These are phyloP conservation scores for Epizoanthus stellaris DNA, from an alignment of 92 coral and sea anemone species.

Conservation along the genomic window DNA sequence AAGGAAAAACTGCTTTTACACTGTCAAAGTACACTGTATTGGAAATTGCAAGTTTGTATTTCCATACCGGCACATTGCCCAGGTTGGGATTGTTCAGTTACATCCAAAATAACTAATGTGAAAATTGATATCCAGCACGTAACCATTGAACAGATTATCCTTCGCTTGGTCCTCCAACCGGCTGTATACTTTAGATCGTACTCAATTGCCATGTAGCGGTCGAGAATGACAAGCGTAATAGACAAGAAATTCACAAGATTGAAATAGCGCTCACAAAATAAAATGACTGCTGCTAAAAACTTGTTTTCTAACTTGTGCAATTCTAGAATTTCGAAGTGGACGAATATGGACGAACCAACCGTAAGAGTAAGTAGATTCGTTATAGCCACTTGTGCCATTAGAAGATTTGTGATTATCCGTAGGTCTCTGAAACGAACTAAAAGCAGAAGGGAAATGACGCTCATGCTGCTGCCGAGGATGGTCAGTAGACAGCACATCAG, in stretches of 20 bases:
- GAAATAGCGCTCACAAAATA: conserved; percentile 27
- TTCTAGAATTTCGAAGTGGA: conserved; percentile 23
- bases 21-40: conserved; percentile 25
- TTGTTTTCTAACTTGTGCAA: conserved; percentile 21
- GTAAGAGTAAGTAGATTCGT: conserved; percentile 13
- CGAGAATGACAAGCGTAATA: conserved; percentile 13
- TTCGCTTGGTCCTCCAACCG: conserved; percentile 24
- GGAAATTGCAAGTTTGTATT: conserved; percentile 27
- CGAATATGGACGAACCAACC: conserved; percentile 21
- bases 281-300: neutral
- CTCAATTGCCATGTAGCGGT: conserved; percentile 28
- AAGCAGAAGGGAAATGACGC: conserved; percentile 12
- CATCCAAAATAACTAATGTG: conserved; percentile 1
- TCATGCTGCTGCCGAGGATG: neutral
- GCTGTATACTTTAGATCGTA: conserved; percentile 24
- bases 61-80: conserved; percentile 33
- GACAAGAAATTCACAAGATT: conserved; percentile 1
- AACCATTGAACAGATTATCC: neutral
- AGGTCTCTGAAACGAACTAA: conserved; percentile 25
- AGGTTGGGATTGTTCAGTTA: conserved; percentile 19
- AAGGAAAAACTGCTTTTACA: conserved; percentile 25
- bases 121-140: conserved; percentile 1
- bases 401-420: conserved; percentile 23
- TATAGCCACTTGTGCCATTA: conserved; percentile 23
- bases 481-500: too few relatives aligned